Evolutionary conservation across 2,113 vertebrate species (phyloP).

Genomic region (Phaetusa simplex): DNA sequence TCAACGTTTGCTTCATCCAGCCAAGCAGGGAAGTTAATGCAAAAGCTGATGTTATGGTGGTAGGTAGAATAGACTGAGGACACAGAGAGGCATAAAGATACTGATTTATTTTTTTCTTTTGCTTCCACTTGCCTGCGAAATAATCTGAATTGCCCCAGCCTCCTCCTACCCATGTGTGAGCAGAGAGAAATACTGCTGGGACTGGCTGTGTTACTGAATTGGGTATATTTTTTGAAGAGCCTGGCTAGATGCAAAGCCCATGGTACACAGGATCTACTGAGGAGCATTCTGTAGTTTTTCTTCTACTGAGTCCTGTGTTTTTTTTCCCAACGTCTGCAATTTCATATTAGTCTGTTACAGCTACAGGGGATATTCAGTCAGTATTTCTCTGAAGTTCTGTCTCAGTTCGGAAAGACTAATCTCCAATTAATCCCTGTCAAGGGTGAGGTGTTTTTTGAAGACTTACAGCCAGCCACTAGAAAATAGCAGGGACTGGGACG

Average conservation of each 20-base stretch:
- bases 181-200: not conserved
- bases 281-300: not conserved
- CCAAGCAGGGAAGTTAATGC: not conserved
- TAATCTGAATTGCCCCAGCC: not conserved
- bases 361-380: not conserved
- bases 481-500: not conserved
- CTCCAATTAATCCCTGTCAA: not conserved
- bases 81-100: not conserved
- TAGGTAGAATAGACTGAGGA: not conserved
- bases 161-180: not conserved
- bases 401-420: not conserved
- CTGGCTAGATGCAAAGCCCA: not conserved
- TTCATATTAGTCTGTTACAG: not conserved
- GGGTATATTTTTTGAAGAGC: not conserved
- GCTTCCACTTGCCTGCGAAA: not conserved
- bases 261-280: not conserved
- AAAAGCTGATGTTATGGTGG: not conserved
- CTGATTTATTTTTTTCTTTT: not conserved
- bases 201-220: fast-evolving
- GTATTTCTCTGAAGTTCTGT: not conserved
- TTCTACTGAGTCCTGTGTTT: not conserved
- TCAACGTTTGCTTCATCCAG: not conserved
- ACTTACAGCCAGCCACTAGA: not conserved
- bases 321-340: not conserved
- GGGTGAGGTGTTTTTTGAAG: not conserved